phyloP scores from a whole-genome alignment of 2,797 vertebrate species.

The Typhlichthys subterraneus region DNA sequence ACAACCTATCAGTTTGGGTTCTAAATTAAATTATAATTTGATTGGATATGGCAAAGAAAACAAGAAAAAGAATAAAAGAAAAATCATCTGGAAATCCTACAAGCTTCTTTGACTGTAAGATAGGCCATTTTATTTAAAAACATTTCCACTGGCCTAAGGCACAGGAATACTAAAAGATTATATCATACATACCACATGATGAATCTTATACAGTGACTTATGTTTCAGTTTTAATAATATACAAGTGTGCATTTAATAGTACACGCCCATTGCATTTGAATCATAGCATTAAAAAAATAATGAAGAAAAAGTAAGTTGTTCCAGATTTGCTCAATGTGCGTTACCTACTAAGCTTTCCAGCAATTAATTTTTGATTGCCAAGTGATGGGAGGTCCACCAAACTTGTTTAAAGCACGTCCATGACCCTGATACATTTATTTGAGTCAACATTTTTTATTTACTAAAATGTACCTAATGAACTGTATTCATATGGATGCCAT shows the following conservation, averaged over 20 bases:
- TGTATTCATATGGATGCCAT: neutral
- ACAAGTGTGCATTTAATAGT: constrained; percentile 70
- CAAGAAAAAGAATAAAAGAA: constrained; percentile 41
- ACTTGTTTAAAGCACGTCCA: too few species aligned
- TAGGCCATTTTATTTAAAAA: constrained; percentile 80
- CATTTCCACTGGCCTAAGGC: constrained; percentile 83
- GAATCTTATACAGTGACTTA: constrained; percentile 63
- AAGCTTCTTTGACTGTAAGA: constrained; percentile 74
- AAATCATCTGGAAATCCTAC: constrained; percentile 65
- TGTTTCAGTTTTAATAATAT: constrained; percentile 62
- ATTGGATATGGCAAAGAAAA: constrained; percentile 71
- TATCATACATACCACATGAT: constrained; percentile 70
- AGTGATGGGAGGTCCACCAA: constrained; percentile 9
- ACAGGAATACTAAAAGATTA: constrained; percentile 80
- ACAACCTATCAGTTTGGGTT: constrained; percentile 74
- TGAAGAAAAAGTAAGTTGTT: constrained; percentile 52
- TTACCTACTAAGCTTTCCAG: constrained; percentile 50
- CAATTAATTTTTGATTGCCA: constrained; percentile 30
- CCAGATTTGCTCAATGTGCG: constrained; percentile 72
- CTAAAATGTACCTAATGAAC: neutral
- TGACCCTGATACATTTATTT: too few species aligned
- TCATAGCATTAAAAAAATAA: constrained; percentile 60
- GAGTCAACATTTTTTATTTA: neutral
- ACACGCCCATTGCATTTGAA: constrained; percentile 64
- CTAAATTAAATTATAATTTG: constrained; percentile 69